Percentiles rank a stretch among this genome's conserved stretches.
Conservation (phyloP, 2,113 vertebrate species). For the Meleagris gallopavo region DNA sequence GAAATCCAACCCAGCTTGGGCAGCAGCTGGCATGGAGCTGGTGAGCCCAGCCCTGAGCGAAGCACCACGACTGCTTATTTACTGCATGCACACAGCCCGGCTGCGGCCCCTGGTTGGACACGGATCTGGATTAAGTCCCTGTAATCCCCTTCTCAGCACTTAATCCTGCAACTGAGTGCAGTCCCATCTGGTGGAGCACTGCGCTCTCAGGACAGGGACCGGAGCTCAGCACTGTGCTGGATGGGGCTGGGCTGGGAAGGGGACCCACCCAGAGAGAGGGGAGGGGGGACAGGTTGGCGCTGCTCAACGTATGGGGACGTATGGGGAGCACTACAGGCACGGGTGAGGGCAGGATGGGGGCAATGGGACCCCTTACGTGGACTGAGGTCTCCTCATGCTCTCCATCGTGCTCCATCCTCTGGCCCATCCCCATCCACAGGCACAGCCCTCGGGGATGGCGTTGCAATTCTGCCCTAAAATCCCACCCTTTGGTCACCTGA, state of each 20-base stretch:
- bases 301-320: accelerated
- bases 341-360: not conserved
- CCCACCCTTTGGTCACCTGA: not conserved
- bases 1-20: not conserved
- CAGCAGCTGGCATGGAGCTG: not conserved
- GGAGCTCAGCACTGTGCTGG: not conserved
- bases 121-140: slow-evolving; percentile 45
- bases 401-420: not conserved
- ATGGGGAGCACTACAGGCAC: not conserved
- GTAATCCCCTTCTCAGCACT: slow-evolving; percentile 1
- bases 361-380: not conserved
- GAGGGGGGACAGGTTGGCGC: not conserved
- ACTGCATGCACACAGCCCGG: not conserved
- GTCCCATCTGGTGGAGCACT: slow-evolving; percentile 13
- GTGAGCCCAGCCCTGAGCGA: not conserved
- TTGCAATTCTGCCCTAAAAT: not conserved
- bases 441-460: not conserved
- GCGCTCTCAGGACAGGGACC: not conserved
- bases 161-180: slow-evolving; percentile 17
- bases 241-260: not conserved
- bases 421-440: not conserved
- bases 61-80: not conserved
- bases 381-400: not conserved
- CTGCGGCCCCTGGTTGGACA: not conserved
- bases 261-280: not conserved